Base-by-base conservation (phyloP, 2,888 invertebrate species). In the Diachrysia chrysitis region DNA sequence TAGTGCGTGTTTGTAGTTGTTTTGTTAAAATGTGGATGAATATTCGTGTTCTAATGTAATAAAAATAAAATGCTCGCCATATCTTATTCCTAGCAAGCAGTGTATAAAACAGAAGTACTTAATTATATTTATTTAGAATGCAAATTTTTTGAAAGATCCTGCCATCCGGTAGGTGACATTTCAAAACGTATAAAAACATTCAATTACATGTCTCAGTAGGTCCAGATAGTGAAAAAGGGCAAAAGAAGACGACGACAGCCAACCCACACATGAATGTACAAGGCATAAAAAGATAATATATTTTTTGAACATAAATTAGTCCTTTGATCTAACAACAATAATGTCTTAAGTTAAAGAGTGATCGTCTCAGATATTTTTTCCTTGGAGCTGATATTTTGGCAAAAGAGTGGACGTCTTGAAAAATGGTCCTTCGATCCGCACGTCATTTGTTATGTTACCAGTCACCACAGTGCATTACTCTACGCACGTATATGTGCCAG, bases 401-500 rank as follows among this genome's bases (percentile, higher is more conserved):
- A n/a, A n/a, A n/a, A n/a, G n/a, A n/a, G n/a, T n/a, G n/a, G n/a
- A n/a, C n/a, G n/a, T n/a, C n/a, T n/a, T 19, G 0, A 9, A 48
- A 19, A 16, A 6, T 48, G 48, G 48, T 19, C 17, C 19, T 48
- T 17, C 2, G 3, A 32, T 64, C 6, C 55, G 32, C 16, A 51
- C 6, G n/a, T 2, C 17, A 14, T 51, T 35, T 35, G 66, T 37
- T 42, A 54, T 42, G 14, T 19, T 32, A 19, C 4, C 54, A 37
- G 14, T 12, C 29, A 29, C 42, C n/a, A n/a, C n/a, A n/a, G n/a
- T 21, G 10, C 48, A 51, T 25, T 58, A 51, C 17, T 58, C 14
- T 46, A 25, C n/a, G 16, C 4, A 12, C 46, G 25, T 48, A 17
- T 57, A 46, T 21, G 1, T 63, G 58, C 58, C 58, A 58, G 1